These are phyloP conservation scores for Laothoe populi DNA, from an alignment of 2,888 invertebrate species.

Conservation along the genomic window DNA sequence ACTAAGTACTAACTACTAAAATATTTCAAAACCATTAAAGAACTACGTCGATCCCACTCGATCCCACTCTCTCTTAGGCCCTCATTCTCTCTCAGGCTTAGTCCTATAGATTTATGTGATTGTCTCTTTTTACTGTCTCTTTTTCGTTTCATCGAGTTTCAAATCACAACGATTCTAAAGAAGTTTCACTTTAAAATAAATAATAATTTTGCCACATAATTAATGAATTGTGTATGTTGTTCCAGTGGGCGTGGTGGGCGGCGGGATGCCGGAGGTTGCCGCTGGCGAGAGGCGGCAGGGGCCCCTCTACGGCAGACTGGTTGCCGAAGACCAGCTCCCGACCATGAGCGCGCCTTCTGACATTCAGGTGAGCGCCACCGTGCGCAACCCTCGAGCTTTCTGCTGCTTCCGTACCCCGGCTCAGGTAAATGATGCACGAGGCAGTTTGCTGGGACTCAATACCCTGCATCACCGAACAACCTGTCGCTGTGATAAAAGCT, in stretches of 20 bases:
- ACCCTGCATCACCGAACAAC: conserved; percentile 23
- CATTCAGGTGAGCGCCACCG: conserved; percentile 85
- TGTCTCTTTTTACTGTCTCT: too few relatives aligned
- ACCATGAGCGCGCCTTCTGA: conserved; percentile 86
- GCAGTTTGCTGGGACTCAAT: conserved; percentile 61
- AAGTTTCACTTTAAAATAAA: too few relatives aligned
- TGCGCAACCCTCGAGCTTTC: conserved; percentile 83
- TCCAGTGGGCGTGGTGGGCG: conserved; percentile 80
- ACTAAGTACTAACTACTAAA: too few relatives aligned
- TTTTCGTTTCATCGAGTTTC: too few relatives aligned
- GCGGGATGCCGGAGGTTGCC: conserved; percentile 75
- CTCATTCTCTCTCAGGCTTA: too few relatives aligned
- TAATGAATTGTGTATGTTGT: conserved; percentile 45
- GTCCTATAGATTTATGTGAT: too few relatives aligned
- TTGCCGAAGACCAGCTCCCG: conserved; percentile 94
- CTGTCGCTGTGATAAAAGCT: conserved; percentile 27
- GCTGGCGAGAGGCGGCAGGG: conserved; percentile 87
- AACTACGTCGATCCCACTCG: too few relatives aligned
- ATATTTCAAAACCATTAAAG: too few relatives aligned
- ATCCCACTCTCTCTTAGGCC: too few relatives aligned
- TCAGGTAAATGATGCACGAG: conserved; percentile 83
- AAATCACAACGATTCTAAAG: too few relatives aligned
- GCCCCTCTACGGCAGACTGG: conserved; percentile 95
- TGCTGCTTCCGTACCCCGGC: conserved; percentile 77
- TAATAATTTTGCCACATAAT: background rate